These are phyloP conservation scores for Tanytarsus gracilentus DNA, from an alignment of 2,888 invertebrate species.

Conservation along the genomic window DNA sequence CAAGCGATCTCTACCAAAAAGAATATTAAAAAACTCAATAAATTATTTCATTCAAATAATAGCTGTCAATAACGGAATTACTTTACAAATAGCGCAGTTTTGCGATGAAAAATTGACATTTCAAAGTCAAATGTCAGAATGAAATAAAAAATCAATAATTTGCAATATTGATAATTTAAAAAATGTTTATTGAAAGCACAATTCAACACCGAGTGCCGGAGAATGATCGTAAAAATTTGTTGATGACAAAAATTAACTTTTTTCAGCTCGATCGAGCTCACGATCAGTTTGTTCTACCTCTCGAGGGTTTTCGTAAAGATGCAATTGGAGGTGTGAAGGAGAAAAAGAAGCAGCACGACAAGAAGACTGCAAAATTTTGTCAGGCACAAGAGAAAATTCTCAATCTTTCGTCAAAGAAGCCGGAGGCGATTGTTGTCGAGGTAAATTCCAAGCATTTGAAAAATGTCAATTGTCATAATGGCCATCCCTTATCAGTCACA, in stretches of 20 bases:
- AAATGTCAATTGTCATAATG: no score
- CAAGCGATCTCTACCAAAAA: no score
- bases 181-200: no score
- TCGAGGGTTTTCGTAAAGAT: constrained; percentile 88
- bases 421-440: constrained; percentile 83
- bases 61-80: not conserved
- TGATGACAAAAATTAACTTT: no score
- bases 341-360: constrained; percentile 92
- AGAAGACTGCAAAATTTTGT: constrained; percentile 95
- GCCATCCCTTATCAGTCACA: no score
- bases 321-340: constrained; percentile 94
- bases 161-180: not conserved
- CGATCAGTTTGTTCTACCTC: constrained; percentile 84
- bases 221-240: no score
- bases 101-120: no score
- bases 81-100: no score
- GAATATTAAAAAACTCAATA: not conserved
- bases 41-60: not conserved
- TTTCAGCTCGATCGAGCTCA: constrained; percentile 83
- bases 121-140: no score
- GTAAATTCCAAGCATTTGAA: constrained; percentile 47
- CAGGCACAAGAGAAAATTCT: constrained; percentile 92
- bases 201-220: no score
- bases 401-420: constrained; percentile 85
- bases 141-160: no score